Evolutionary conservation across 2,797 vertebrate genomes (phyloP).

Genomic region (Poecile montanus): DNA sequence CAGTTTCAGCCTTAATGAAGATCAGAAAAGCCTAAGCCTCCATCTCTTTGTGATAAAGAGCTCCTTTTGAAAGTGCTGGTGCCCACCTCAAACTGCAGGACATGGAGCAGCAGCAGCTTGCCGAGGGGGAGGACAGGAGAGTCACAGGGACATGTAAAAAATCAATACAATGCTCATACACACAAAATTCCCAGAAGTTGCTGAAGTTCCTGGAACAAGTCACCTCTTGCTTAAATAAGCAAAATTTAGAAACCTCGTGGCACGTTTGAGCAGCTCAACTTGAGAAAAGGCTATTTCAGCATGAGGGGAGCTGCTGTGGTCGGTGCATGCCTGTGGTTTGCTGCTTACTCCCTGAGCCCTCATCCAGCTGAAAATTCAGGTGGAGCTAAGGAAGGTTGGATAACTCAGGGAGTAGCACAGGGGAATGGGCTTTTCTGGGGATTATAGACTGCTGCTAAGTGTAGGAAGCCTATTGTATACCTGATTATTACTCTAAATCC

Average conservation of each 20-base stretch:
- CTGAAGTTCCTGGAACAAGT: neutral
- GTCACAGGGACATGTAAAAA: neutral
- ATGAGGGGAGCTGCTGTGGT: neutral
- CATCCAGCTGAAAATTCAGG: neutral
- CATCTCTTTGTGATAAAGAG: neutral
- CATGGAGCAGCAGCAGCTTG: neutral
- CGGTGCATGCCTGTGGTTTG: neutral
- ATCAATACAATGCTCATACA: neutral
- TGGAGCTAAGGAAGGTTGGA: neutral
- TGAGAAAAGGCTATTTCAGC: neutral
- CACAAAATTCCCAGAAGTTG: neutral
- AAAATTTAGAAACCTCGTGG: neutral
- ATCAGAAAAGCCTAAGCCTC: neutral
- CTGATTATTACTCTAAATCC: neutral
- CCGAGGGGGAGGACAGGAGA: neutral
- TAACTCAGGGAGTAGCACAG: neutral
- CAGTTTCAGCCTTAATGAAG: neutral
- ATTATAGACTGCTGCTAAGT: neutral
- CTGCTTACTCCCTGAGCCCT: neutral
- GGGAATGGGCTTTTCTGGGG: neutral
- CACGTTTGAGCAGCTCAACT: neutral
- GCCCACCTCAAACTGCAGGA: neutral
- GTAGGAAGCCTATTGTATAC: fast-evolving
- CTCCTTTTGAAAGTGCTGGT: neutral
- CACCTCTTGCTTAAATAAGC: constrained; percentile 12